These are phyloP conservation scores for Amphimallon solstitiale DNA, from an alignment of 2,888 invertebrate species.

Conservation along the genomic window DNA sequence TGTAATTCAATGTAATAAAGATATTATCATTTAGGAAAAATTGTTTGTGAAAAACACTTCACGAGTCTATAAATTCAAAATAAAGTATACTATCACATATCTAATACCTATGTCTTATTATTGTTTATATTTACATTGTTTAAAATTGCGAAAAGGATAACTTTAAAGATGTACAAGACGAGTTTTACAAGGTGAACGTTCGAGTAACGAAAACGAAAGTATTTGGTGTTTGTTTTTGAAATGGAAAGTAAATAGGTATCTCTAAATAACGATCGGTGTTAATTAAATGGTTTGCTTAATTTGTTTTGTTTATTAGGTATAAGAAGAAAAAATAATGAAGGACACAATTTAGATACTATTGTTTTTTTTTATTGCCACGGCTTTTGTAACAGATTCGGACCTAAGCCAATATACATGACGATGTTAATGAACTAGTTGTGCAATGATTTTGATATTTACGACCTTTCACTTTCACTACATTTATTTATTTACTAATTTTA, in stretches of 20 bases:
- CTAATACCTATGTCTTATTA: no score
- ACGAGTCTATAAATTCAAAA: not conserved
- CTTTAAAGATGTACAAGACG: not conserved
- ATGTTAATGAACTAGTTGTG: constrained; percentile 11
- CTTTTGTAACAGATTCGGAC: not conserved
- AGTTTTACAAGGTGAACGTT: constrained; percentile 12
- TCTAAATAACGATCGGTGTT: not conserved
- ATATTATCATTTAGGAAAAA: no score
- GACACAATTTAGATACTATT: not conserved
- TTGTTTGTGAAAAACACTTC: no score
- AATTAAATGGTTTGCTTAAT: constrained; percentile 2
- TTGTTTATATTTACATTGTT: no score
- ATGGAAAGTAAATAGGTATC: not conserved
- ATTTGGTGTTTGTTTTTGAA: not conserved
- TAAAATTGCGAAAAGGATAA: no score
- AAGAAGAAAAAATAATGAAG: not conserved
- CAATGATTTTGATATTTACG: constrained; percentile 6
- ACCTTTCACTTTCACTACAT: constrained; percentile 26
- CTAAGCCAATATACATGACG: not conserved
- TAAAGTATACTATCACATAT: no score
- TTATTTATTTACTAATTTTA: not conserved
- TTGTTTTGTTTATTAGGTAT: not conserved
- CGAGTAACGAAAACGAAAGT: constrained; percentile 7
- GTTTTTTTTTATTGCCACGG: not conserved
- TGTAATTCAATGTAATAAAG: no score